These are phyloP conservation scores for Margaritifera margaritifera DNA, from an alignment of 2,888 invertebrate species.

Conservation along the genomic window DNA sequence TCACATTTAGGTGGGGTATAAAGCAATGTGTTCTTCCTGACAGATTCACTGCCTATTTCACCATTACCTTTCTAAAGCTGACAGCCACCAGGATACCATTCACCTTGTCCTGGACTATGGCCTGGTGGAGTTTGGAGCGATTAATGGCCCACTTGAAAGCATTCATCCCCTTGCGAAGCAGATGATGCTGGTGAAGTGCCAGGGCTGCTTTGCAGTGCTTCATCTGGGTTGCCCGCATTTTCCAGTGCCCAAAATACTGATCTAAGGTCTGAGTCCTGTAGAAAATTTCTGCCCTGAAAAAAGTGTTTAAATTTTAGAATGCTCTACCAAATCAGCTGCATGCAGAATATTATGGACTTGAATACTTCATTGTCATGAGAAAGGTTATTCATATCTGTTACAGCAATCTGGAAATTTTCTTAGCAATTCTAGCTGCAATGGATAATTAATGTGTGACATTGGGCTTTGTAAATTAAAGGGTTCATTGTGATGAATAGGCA, in stretches of 20 bases:
- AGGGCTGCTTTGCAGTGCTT: conserved; percentile 37
- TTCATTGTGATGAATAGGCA: too few species aligned
- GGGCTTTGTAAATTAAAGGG: too few species aligned
- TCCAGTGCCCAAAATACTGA: conserved; percentile 47
- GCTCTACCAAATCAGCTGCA: neutral
- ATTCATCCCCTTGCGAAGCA: conserved; percentile 56
- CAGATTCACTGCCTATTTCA: neutral
- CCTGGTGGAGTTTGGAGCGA: conserved; percentile 47
- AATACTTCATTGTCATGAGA: neutral
- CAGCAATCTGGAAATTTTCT: too few species aligned
- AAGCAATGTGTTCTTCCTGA: neutral
- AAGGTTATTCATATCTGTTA: too few species aligned
- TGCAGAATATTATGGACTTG: neutral
- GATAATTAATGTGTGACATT: too few species aligned
- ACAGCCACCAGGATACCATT: conserved; percentile 35
- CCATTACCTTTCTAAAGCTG: conserved; percentile 49
- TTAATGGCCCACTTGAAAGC: conserved; percentile 62
- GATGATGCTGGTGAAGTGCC: conserved; percentile 42
- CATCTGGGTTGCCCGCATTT: conserved; percentile 25
- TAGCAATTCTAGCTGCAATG: too few species aligned
- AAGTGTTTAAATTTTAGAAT: neutral
- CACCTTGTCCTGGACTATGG: conserved; percentile 49
- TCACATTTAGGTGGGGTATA: too few species aligned
- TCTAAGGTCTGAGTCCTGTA: conserved; percentile 33
- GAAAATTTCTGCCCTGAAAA: conserved; percentile 47